Conservation (phyloP, 2,113 vertebrate species). For the Zapus hudsonius region DNA sequence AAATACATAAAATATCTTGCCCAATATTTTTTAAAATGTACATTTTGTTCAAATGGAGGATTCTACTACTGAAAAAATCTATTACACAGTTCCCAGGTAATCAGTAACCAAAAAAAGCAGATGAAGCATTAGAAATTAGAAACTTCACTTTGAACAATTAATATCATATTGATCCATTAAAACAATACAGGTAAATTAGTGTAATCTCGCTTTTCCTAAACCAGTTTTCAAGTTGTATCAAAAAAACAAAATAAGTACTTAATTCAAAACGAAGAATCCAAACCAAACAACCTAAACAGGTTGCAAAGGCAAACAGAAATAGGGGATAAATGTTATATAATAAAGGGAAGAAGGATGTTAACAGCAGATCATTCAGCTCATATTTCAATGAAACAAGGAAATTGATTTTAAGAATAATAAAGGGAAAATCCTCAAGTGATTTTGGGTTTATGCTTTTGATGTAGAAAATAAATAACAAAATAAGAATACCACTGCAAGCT, state of each 20-base stretch:
- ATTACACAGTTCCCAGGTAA: neutral
- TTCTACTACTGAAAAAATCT: no score
- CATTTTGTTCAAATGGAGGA: no score
- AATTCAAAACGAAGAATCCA: neutral
- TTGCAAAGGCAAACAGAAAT: neutral
- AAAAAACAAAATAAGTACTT: neutral
- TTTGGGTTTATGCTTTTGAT: neutral
- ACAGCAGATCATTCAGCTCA: neutral
- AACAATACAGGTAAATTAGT: neutral
- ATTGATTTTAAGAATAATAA: constrained; percentile 19
- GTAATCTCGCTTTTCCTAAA: neutral
- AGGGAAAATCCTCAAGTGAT: neutral
- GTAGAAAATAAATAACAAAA: constrained; percentile 9
- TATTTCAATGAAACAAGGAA: neutral
- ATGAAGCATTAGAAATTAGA: neutral
- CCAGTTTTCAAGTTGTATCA: neutral
- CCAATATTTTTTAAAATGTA: neutral
- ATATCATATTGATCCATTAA: neutral
- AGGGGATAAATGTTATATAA: neutral
- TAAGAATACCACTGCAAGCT: neutral
- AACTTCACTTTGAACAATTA: neutral
- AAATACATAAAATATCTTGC: neutral
- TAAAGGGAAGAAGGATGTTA: neutral
- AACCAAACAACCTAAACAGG: neutral
- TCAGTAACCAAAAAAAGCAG: neutral